phyloP scores from a whole-genome alignment of 92 coral and sea anemone species.

The Epizoanthus scotinus region DNA sequence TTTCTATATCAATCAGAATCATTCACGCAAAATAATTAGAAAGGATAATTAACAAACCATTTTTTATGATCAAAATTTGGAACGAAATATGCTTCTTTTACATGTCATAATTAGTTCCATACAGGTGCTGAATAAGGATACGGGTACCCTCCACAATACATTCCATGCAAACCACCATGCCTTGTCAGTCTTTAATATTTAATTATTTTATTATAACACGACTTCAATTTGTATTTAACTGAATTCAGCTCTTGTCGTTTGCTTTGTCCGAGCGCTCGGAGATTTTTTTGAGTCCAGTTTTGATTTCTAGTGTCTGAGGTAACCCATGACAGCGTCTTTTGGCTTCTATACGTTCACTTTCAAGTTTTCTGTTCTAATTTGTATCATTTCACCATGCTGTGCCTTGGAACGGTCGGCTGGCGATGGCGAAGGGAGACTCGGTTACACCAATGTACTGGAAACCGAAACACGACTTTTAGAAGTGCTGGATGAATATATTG shows the following conservation, averaged over 20 bases:
- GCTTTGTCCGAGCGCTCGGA: background rate
- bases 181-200: conserved; percentile 33
- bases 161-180: conserved; percentile 15
- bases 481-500: conserved; percentile 24
- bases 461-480: conserved; percentile 2
- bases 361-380: background rate
- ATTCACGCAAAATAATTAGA: too few species aligned
- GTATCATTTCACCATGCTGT: background rate
- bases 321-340: conserved; percentile 19
- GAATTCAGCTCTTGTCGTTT: background rate
- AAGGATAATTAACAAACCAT: too few species aligned
- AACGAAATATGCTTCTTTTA: too few species aligned
- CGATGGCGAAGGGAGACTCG: background rate
- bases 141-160: background rate
- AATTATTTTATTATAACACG: conserved; percentile 4
- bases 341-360: background rate
- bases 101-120: too few species aligned
- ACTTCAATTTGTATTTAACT: background rate
- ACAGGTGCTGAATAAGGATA: conserved; percentile 13
- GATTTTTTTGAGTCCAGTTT: background rate
- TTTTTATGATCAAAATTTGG: too few species aligned
- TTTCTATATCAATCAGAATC: too few species aligned
- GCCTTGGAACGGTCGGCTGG: background rate
- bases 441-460: background rate
- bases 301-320: background rate